These are phyloP conservation scores for Rhimphoctona megacephalus DNA, from an alignment of 2,888 invertebrate genomes.

Conservation along the genomic window DNA sequence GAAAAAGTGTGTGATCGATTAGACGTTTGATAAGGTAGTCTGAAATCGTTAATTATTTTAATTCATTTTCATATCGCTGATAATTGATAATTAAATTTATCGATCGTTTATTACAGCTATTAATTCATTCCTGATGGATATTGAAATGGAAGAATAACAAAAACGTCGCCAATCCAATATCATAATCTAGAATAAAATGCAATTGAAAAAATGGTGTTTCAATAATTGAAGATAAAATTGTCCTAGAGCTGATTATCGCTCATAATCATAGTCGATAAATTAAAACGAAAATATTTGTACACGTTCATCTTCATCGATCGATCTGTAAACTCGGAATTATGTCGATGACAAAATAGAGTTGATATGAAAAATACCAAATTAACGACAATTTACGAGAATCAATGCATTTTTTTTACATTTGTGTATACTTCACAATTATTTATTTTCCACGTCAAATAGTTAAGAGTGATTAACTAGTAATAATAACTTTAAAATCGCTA, in stretches of 20 bases:
- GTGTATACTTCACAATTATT: not conserved
- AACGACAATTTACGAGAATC: not conserved
- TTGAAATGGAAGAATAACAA: too few species aligned
- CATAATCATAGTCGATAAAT: not conserved
- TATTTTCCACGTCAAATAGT: not conserved
- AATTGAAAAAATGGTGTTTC: not conserved
- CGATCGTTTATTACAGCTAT: not conserved
- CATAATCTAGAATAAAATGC: not conserved
- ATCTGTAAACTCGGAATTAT: not conserved
- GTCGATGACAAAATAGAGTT: not conserved
- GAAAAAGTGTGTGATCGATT: slow-evolving; percentile 8
- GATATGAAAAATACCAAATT: not conserved
- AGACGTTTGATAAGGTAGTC: slow-evolving; percentile 9
- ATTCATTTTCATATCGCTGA: slow-evolving; percentile 13
- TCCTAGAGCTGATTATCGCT: not conserved
- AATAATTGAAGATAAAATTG: not conserved
- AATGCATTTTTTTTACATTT: not conserved
- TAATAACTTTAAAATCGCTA: not conserved
- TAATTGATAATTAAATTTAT: not conserved
- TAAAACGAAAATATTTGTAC: not conserved
- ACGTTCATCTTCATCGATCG: slow-evolving; percentile 11
- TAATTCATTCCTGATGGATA: not conserved
- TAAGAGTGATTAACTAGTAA: not conserved
- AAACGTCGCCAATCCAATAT: not conserved
- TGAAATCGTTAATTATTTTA: slow-evolving; percentile 7